Evolutionary conservation across 1,140 invertebrate species (phyloP).

Genomic region (Cydia strobilella): DNA sequence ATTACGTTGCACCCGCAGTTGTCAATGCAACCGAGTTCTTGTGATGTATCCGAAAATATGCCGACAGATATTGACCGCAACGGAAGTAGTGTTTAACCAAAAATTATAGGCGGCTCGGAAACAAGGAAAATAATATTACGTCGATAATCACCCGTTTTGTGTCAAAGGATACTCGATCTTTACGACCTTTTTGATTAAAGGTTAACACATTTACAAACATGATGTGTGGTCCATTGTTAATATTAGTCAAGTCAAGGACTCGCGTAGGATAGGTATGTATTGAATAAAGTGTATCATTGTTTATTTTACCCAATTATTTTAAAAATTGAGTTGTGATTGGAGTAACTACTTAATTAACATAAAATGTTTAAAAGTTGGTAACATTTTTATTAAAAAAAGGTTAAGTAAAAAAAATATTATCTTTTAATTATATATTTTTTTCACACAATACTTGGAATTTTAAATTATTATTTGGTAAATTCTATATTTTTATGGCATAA

Average conservation of each 20-base stretch:
- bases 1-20: slow-evolving; percentile 71
- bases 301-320: not conserved
- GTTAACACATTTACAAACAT: slow-evolving; percentile 29
- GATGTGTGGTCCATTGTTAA: slow-evolving; percentile 30
- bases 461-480: no score
- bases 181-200: slow-evolving; percentile 49
- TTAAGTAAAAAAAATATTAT: no score
- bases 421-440: no score
- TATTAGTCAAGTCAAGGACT: slow-evolving; percentile 19
- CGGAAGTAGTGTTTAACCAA: slow-evolving; percentile 75
- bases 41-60: slow-evolving; percentile 77
- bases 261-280: not conserved
- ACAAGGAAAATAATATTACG: slow-evolving; percentile 69
- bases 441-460: no score
- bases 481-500: no score
- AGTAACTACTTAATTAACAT: not conserved
- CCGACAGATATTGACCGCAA: slow-evolving; percentile 77
- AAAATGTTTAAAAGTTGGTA: no score
- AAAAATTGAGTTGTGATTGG: not conserved
- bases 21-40: slow-evolving; percentile 78
- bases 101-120: slow-evolving; percentile 73
- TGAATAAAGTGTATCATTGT: not conserved
- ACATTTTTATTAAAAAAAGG: no score
- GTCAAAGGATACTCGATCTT: slow-evolving; percentile 66
- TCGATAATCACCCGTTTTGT: slow-evolving; percentile 62